Evolutionary conservation across 2,113 vertebrate species (phyloP).

Genomic region (Grammomys surdaster): DNA sequence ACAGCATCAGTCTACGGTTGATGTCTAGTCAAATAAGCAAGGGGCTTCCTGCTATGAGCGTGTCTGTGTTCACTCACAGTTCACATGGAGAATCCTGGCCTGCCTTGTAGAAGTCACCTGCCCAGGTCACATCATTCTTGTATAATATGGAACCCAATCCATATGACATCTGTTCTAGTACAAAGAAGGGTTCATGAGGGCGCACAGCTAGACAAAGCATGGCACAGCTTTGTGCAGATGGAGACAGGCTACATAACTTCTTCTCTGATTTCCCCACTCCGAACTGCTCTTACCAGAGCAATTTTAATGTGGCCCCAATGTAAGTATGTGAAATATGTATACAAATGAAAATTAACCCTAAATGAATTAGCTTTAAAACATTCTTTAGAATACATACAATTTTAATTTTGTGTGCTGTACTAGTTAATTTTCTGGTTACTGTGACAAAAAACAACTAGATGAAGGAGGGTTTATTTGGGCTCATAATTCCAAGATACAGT

Average conservation of each 20-base stretch:
- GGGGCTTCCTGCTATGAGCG: accelerated
- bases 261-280: background rate
- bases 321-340: background rate
- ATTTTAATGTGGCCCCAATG: background rate
- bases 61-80: background rate
- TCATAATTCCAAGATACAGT: background rate
- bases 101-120: background rate
- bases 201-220: background rate
- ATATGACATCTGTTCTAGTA: background rate
- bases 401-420: background rate
- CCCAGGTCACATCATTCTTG: background rate
- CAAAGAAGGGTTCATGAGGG: too few species aligned
- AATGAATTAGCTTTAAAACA: background rate
- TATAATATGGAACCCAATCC: background rate
- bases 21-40: accelerated
- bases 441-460: background rate
- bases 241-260: background rate
- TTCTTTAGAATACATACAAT: background rate
- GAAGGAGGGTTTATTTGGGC: background rate
- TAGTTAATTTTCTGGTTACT: background rate
- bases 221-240: background rate
- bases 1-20: background rate
- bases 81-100: background rate
- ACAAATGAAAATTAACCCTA: background rate
- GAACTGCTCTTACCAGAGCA: background rate